Evolutionary conservation across 2,888 invertebrate genomes (phyloP).

Genomic region (Troglohyphantes excavatus): DNA sequence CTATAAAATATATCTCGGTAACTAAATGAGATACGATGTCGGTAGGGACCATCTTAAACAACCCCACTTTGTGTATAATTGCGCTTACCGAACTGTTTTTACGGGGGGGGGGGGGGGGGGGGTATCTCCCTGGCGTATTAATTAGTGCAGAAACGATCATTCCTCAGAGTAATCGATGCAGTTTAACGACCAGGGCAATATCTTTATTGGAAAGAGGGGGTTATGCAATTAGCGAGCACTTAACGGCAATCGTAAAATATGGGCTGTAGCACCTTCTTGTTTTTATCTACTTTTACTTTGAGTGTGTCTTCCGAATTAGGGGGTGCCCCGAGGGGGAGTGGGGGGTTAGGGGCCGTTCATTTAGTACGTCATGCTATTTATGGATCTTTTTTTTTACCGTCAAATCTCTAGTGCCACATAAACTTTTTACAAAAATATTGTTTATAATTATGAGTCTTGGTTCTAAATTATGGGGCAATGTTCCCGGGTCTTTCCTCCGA

Average conservation of each 20-base stretch:
- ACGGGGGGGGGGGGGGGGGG: too few relatives aligned
- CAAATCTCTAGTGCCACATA: too few relatives aligned
- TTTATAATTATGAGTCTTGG: too few relatives aligned
- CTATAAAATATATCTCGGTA: too few relatives aligned
- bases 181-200: slow-evolving; percentile 50
- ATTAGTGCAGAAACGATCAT: background rate
- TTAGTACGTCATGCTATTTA: too few relatives aligned
- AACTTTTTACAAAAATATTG: too few relatives aligned
- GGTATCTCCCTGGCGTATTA: background rate
- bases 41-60: background rate
- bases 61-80: background rate
- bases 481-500: too few relatives aligned
- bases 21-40: too few relatives aligned
- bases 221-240: slow-evolving; percentile 53
- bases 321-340: too few relatives aligned
- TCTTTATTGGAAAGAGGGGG: slow-evolving; percentile 31
- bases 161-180: slow-evolving; percentile 21
- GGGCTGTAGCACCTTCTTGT: background rate
- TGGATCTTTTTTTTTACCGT: too few relatives aligned
- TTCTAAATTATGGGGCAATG: too few relatives aligned
- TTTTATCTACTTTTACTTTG: slow-evolving; percentile 6
- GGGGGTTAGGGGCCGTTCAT: too few relatives aligned
- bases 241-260: slow-evolving; percentile 50
- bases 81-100: background rate
- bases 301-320: slow-evolving; percentile 44